These are phyloP conservation scores for Xenops minutus DNA, from an alignment of 2,797 vertebrate genomes.

Conservation along the genomic window DNA sequence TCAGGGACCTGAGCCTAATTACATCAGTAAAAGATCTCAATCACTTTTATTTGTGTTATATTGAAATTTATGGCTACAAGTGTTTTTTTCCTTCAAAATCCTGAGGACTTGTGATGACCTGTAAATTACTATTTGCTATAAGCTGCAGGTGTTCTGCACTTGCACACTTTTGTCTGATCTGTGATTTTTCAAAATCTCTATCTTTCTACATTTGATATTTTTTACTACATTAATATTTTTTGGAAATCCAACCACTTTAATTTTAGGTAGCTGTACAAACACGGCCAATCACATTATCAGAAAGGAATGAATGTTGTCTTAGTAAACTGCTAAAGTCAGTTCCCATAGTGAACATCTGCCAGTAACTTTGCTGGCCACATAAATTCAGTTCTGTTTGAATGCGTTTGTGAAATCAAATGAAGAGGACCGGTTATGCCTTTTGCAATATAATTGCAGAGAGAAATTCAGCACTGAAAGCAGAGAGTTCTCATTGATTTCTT, in stretches of 20 bases:
- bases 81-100: neutral
- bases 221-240: neutral
- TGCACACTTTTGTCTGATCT: neutral
- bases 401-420: neutral
- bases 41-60: neutral
- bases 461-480: neutral
- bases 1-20: neutral
- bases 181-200: neutral
- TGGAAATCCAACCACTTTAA: neutral
- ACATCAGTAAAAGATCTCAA: neutral
- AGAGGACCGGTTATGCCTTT: neutral
- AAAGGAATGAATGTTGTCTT: neutral
- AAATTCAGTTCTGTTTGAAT: conserved; percentile 8
- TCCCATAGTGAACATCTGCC: neutral
- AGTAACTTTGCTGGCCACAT: neutral
- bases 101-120: neutral
- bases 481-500: neutral
- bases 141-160: neutral
- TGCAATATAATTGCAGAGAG: neutral
- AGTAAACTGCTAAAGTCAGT: neutral
- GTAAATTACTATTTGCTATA: neutral
- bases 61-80: neutral
- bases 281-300: neutral
- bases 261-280: neutral
- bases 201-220: neutral